Conservation (phyloP, 2,797 vertebrate genomes). For the Podarcis siculus region DNA sequence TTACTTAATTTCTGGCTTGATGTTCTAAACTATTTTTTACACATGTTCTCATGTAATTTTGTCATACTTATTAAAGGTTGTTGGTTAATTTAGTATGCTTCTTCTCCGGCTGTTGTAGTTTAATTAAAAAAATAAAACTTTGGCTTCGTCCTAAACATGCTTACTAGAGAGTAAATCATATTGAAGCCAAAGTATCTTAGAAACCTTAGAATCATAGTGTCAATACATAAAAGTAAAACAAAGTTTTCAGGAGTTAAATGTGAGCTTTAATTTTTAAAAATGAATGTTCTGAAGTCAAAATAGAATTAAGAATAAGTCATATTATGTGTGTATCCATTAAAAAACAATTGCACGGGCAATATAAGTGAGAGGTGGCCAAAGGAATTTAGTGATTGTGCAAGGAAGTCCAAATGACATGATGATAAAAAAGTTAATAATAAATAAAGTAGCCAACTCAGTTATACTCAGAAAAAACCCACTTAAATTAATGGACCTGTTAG, state of each 20-base stretch:
- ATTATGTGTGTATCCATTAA: not conserved
- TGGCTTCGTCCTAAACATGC: not conserved
- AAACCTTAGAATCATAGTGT: not conserved
- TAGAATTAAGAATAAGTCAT: not conserved
- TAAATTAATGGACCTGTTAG: too few species aligned
- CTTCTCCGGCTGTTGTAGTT: conserved; percentile 22
- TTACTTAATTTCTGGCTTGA: conserved; percentile 15
- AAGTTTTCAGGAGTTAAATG: not conserved
- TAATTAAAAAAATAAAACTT: conserved; percentile 7
- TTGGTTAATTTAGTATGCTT: not conserved
- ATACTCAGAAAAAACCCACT: not conserved
- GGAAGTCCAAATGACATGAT: not conserved
- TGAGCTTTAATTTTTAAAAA: not conserved
- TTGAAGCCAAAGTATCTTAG: not conserved
- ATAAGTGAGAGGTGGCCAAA: not conserved
- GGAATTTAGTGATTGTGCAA: not conserved
- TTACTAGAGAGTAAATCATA: not conserved
- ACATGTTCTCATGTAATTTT: conserved; percentile 21
- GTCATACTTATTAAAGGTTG: conserved; percentile 25
- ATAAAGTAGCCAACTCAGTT: not conserved
- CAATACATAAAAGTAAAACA: not conserved
- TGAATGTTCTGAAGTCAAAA: not conserved
- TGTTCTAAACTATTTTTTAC: conserved; percentile 17
- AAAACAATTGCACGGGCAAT: not conserved
- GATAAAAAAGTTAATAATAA: not conserved